Evolutionary conservation across 1,140 invertebrate genomes (phyloP).

Genomic region (Carposina sasakii): DNA sequence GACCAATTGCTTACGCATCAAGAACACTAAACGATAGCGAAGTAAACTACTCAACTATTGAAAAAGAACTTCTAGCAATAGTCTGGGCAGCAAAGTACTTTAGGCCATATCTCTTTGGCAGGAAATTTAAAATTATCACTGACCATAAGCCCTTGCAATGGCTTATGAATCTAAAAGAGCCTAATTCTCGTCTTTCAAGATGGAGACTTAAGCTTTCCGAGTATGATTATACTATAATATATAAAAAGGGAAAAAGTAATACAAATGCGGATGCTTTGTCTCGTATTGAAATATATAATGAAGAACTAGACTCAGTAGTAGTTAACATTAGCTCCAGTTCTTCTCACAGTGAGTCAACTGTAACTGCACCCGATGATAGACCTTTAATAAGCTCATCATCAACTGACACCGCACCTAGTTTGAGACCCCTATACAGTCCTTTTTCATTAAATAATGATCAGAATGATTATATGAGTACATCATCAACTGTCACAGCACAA

Average conservation of each 20-base stretch:
- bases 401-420: neutral
- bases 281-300: slow-evolving; percentile 6
- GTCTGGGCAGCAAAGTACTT: slow-evolving; percentile 61
- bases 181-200: slow-evolving; percentile 36
- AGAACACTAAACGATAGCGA: slow-evolving; percentile 9
- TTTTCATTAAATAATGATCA: too few species aligned
- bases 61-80: slow-evolving; percentile 45
- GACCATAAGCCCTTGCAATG: slow-evolving; percentile 57
- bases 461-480: too few species aligned
- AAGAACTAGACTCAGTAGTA: neutral
- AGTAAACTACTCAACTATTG: slow-evolving; percentile 40
- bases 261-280: slow-evolving; percentile 13
- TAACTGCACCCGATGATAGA: neutral
- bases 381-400: slow-evolving; percentile 1
- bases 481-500: neutral
- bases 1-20: slow-evolving; percentile 8
- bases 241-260: slow-evolving; percentile 29
- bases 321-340: neutral
- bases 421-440: neutral
- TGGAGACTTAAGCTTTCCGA: slow-evolving; percentile 23
- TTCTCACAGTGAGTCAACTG: neutral
- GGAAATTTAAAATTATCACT: slow-evolving; percentile 33
- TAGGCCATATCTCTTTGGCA: slow-evolving; percentile 42
- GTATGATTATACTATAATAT: slow-evolving; percentile 42
- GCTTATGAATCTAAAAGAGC: slow-evolving; percentile 47